Conservation (phyloP, 1,140 invertebrate species). For the Aricia agestis region DNA sequence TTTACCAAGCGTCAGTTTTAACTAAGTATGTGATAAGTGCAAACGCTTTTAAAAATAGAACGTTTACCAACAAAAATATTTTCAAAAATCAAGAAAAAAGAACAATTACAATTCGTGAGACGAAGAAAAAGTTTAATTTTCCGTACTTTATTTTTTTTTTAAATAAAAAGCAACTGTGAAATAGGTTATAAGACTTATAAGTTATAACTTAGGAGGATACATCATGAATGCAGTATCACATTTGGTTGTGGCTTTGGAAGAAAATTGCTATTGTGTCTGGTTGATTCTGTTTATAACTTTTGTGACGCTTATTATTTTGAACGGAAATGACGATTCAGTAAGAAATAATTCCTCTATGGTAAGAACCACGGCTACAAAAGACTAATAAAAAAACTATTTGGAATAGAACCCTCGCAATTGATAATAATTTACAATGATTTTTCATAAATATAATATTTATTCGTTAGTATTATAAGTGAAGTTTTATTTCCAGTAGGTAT, state of each 20-base stretch:
- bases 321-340: background rate
- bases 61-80: background rate
- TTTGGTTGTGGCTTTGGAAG: constrained; percentile 34
- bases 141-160: background rate
- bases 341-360: no score
- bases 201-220: background rate
- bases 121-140: background rate
- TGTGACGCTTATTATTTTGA: constrained; percentile 28
- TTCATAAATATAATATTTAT: no score
- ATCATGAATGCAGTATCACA: constrained; percentile 32
- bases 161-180: background rate
- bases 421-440: no score
- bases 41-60: background rate
- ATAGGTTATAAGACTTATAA: no score
- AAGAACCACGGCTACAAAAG: no score
- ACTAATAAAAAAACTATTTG: no score
- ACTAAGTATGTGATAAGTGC: background rate
- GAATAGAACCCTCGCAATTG: no score
- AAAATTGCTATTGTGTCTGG: constrained; percentile 37
- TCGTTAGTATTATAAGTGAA: no score
- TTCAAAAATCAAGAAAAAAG: background rate
- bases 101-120: background rate
- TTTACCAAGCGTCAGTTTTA: background rate
- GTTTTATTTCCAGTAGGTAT: no score
- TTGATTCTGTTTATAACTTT: constrained; percentile 33